Percentiles rank a stretch among this genome's conserved stretches.
Conservation (phyloP, 1,140 invertebrate genomes). For the Centruroides vittatus region DNA sequence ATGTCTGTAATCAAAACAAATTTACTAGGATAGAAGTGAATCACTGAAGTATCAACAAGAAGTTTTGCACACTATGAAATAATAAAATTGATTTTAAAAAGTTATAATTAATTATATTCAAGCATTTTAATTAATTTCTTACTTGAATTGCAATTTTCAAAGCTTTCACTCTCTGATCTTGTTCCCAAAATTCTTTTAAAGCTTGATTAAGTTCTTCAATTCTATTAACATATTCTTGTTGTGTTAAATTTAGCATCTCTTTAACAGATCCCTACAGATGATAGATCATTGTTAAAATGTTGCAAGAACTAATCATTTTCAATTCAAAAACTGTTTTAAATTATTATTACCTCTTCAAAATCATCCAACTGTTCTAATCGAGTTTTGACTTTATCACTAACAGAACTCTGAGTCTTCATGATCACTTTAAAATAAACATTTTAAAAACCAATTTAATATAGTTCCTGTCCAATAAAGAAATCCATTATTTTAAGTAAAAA, state of each 20-base stretch:
- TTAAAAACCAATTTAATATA: constrained; percentile 1
- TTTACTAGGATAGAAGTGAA: constrained; percentile 95
- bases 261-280: constrained; percentile 39
- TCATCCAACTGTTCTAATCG: constrained; percentile 86
- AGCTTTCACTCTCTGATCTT: constrained; percentile 86
- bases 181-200: constrained; percentile 74
- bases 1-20: constrained; percentile 93
- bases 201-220: constrained; percentile 83
- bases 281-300: background rate
- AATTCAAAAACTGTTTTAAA: no score
- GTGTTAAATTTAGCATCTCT: constrained; percentile 67
- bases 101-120: background rate
- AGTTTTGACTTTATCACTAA: constrained; percentile 81
- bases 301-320: no score
- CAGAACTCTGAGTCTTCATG: constrained; percentile 55
- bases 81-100: constrained; percentile 17
- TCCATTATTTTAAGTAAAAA: background rate
- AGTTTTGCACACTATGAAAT: constrained; percentile 72
- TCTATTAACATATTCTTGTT: constrained; percentile 75
- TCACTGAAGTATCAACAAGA: constrained; percentile 67
- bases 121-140: background rate
- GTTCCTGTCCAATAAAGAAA: no score
- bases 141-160: constrained; percentile 89
- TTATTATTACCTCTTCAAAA: constrained; percentile 67
- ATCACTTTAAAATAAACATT: constrained; percentile 38